These are phyloP conservation scores for Himalopsyche phryganea DNA, from an alignment of 1,140 invertebrate species.

Conservation along the genomic window DNA sequence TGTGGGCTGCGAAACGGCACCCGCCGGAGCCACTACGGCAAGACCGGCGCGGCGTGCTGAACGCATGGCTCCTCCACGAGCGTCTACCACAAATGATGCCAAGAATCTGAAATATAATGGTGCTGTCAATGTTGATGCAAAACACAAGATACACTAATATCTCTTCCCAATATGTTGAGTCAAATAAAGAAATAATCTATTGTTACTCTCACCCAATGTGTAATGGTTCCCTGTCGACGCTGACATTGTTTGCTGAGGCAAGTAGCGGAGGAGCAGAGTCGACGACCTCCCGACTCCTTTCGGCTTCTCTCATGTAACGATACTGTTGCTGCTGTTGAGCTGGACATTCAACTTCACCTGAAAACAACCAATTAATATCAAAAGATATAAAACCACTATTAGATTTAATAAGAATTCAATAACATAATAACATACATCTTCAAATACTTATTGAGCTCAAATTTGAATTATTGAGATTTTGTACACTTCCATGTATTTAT, in stretches of 20 bases:
- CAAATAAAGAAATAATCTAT: no score
- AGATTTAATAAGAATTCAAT: neutral
- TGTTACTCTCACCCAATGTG: constrained; percentile 75
- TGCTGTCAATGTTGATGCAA: no score
- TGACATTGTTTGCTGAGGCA: constrained; percentile 76
- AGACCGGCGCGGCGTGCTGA: constrained; percentile 94
- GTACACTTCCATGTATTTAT: no score
- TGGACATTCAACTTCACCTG: constrained; percentile 66
- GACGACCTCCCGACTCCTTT: constrained; percentile 38
- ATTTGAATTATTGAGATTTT: no score
- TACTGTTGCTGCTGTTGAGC: constrained; percentile 74
- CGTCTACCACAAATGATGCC: constrained; percentile 96
- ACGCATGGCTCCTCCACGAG: constrained; percentile 92
- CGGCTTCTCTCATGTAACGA: constrained; percentile 75
- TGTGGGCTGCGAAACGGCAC: constrained; percentile 89
- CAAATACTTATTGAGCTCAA: no score
- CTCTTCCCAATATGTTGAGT: no score
- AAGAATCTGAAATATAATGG: constrained; percentile 69
- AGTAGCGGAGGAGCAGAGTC: constrained; percentile 54
- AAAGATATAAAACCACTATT: no score
- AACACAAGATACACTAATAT: no score
- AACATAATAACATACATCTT: neutral
- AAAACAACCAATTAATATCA: constrained; percentile 3
- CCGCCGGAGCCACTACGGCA: constrained; percentile 89
- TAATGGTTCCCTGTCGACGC: constrained; percentile 77